phyloP scores from a whole-genome alignment of 1,140 invertebrate genomes.

The Hylaeus volcanicus region DNA sequence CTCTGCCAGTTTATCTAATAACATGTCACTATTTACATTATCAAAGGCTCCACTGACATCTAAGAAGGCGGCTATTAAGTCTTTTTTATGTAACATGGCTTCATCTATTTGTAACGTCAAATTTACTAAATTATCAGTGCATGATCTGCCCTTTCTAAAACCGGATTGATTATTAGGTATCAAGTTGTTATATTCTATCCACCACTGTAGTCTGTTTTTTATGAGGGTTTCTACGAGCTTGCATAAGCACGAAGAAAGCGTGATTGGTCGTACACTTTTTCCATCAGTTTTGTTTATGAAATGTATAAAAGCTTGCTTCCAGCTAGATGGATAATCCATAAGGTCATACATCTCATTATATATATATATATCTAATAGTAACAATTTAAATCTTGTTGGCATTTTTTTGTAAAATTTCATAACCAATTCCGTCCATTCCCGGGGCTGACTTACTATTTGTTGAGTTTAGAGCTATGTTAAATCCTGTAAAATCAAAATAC shows the following conservation, averaged over 20 bases:
- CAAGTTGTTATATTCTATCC: neutral
- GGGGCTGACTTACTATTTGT: neutral
- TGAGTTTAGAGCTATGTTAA: neutral
- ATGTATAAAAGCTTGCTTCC: conserved; percentile 18
- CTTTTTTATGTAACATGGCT: conserved; percentile 17
- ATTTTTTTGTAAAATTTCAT: neutral
- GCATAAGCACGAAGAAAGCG: neutral
- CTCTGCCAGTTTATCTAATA: conserved; percentile 31
- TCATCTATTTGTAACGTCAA: conserved; percentile 30
- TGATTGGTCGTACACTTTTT: conserved; percentile 20
- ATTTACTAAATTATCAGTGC: conserved; percentile 34
- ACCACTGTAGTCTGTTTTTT: neutral
- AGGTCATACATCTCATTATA: too few species aligned
- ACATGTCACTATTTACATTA: conserved; percentile 30
- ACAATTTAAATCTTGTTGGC: neutral
- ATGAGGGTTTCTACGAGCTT: neutral
- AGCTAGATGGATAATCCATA: conserved; percentile 23
- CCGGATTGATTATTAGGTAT: conserved; percentile 6
- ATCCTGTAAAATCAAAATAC: neutral
- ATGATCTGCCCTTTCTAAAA: conserved; percentile 39
- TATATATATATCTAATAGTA: too few species aligned
- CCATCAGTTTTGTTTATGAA: conserved; percentile 29
- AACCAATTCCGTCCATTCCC: neutral
- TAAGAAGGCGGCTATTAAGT: conserved; percentile 12
- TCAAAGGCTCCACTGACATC: conserved; percentile 41